Evolutionary conservation across 2,113 vertebrate genomes (phyloP).

Genomic region (Uria aalge): DNA sequence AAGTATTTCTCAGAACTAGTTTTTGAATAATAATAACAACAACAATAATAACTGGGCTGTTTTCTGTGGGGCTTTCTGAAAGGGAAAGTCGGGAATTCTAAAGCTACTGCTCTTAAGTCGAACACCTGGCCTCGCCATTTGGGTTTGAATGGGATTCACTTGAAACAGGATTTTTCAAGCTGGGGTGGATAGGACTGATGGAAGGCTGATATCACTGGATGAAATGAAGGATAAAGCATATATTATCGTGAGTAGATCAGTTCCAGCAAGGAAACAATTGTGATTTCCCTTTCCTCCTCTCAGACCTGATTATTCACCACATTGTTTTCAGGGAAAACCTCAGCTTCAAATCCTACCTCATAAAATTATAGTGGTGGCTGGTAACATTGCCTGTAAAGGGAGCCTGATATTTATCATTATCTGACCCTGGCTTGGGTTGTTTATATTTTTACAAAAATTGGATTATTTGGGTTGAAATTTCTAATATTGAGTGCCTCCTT

Average conservation of each 20-base stretch:
- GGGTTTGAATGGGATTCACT: constrained; percentile 49
- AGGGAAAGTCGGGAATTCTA: constrained; percentile 50
- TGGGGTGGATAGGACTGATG: constrained; percentile 21
- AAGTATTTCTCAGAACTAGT: constrained; percentile 70
- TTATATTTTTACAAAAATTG: neutral
- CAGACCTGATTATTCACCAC: neutral
- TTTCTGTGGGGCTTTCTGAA: constrained; percentile 49
- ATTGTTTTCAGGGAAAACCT: constrained; percentile 3
- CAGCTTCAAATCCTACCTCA: neutral
- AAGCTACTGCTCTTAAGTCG: constrained; percentile 29
- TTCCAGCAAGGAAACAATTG: constrained; percentile 55
- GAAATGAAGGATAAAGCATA: constrained; percentile 31
- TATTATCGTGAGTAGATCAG: constrained; percentile 3
- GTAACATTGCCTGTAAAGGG: neutral
- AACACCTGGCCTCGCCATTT: constrained; percentile 65
- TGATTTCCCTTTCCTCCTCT: constrained; percentile 8
- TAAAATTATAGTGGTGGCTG: neutral
- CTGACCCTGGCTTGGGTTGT: neutral
- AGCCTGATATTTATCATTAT: neutral
- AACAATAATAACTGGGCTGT: constrained; percentile 64
- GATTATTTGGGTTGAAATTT: neutral
- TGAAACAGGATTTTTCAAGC: constrained; percentile 46
- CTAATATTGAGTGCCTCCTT: neutral
- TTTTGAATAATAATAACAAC: constrained; percentile 67
- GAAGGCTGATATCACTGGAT: neutral